These are phyloP conservation scores for Heterotis niloticus DNA, from an alignment of 2,113 vertebrate genomes.

Conservation along the genomic window DNA sequence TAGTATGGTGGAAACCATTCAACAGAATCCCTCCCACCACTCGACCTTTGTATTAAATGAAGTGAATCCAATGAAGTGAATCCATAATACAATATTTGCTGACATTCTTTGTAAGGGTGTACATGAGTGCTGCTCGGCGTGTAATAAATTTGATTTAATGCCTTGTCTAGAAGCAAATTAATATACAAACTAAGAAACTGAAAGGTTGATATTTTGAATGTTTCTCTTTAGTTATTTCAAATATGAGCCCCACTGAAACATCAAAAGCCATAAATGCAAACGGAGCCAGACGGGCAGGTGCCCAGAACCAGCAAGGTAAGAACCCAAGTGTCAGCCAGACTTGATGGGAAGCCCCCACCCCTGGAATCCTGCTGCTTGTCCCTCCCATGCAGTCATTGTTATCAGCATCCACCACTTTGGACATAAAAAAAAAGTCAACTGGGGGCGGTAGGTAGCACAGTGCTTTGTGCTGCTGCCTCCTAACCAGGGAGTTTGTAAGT, in stretches of 20 bases:
- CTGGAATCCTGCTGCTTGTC: background rate
- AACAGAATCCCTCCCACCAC: no score
- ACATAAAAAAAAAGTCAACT: no score
- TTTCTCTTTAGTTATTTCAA: background rate
- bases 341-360: background rate
- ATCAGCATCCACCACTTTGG: no score
- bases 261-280: background rate
- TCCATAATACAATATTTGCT: no score
- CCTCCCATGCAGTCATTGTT: background rate
- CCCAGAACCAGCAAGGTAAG: background rate
- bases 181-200: background rate
- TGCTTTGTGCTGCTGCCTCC: no score
- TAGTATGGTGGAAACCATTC: no score
- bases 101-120: no score
- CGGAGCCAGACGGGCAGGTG: background rate
- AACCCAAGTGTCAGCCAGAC: background rate
- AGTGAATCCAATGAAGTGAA: no score
- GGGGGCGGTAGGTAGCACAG: no score
- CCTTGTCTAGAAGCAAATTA: background rate
- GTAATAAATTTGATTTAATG: background rate
- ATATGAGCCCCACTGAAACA: constrained; percentile 5
- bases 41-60: no score
- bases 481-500: background rate
- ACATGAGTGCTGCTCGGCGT: no score
- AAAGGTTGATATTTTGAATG: background rate